Conservation (phyloP, 2,113 vertebrate genomes). For the Sciurus niger region DNA sequence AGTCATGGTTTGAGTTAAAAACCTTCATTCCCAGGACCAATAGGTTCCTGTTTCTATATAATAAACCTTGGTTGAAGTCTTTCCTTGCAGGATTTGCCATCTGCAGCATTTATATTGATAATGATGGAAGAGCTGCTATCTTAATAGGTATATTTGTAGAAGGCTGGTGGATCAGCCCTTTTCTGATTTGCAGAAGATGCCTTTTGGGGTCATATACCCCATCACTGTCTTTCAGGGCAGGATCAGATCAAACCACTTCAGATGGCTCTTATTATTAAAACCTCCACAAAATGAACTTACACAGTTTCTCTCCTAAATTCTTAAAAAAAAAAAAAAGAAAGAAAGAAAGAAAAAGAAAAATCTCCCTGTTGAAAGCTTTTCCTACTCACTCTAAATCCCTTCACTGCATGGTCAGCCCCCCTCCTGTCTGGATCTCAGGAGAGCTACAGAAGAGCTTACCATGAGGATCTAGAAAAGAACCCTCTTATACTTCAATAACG, state of each 20-base stretch:
- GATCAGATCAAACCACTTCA: neutral
- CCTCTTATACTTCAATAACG: slow-evolving; percentile 70
- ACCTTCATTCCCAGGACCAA: neutral
- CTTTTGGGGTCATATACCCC: neutral
- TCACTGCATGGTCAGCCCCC: neutral
- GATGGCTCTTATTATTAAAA: slow-evolving; percentile 40
- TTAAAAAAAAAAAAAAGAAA: neutral
- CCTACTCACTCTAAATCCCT: slow-evolving; percentile 49
- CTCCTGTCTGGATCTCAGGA: slow-evolving; percentile 60
- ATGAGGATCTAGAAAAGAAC: slow-evolving; percentile 61
- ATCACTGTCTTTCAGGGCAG: neutral
- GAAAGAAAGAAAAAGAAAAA: neutral
- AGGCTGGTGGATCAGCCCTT: neutral
- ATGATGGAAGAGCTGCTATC: neutral
- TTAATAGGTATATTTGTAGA: neutral
- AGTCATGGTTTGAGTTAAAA: neutral
- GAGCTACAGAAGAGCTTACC: slow-evolving; percentile 66
- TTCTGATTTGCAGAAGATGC: neutral
- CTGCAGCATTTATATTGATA: neutral
- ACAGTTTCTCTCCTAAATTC: neutral
- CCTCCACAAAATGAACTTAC: neutral
- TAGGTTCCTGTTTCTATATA: neutral
- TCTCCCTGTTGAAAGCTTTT: slow-evolving; percentile 20
- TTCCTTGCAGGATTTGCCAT: neutral
- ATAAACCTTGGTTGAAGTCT: neutral